These are phyloP conservation scores for Gopherus flavomarginatus DNA, from an alignment of 2,113 vertebrate species.

Conservation along the genomic window DNA sequence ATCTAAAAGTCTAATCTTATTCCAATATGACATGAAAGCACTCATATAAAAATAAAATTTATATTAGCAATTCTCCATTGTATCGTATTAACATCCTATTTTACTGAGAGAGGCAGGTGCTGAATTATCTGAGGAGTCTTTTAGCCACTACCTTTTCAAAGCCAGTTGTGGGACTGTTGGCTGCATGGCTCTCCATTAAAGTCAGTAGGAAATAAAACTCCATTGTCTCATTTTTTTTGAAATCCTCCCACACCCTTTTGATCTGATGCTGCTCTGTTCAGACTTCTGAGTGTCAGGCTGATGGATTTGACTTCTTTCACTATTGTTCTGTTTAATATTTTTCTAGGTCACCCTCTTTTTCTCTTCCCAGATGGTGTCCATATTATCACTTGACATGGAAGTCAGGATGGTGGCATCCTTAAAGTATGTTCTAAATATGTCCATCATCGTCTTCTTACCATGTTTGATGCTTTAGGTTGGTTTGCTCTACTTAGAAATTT, in stretches of 20 bases:
- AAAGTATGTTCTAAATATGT: background rate
- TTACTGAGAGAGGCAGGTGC: conserved; percentile 65
- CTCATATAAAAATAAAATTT: conserved; percentile 70
- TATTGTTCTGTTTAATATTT: background rate
- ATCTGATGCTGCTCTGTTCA: background rate
- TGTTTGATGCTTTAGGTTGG: background rate
- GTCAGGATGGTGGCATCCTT: background rate
- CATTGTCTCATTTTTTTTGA: background rate
- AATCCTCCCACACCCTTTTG: background rate
- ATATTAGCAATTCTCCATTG: conserved; percentile 70
- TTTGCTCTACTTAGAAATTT: background rate
- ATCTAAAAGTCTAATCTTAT: conserved; percentile 78
- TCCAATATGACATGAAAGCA: conserved; percentile 70
- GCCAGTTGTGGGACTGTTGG: conserved; percentile 63
- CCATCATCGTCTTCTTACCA: background rate
- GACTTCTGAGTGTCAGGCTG: background rate
- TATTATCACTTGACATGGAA: background rate
- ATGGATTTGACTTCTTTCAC: background rate
- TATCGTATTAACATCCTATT: conserved; percentile 76
- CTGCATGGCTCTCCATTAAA: conserved; percentile 6
- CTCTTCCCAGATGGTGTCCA: background rate
- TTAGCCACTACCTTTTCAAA: conserved; percentile 62
- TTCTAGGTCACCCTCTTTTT: background rate
- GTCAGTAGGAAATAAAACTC: conserved; percentile 7
- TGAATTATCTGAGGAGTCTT: conserved; percentile 72